Conservation (phyloP, 2,797 vertebrate genomes). For the Ceryle rudis region DNA sequence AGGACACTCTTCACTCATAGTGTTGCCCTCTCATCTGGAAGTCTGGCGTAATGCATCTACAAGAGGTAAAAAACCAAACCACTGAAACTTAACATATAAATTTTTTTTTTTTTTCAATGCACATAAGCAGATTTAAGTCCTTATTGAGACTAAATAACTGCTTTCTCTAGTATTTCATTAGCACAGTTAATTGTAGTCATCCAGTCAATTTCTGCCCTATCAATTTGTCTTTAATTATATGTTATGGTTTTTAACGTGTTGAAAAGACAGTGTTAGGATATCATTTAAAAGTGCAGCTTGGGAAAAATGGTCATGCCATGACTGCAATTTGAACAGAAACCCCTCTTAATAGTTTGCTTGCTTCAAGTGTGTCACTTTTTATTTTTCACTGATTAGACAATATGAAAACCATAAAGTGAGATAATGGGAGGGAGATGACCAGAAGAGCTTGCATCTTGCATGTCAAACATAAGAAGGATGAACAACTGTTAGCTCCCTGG, state of each 20-base stretch:
- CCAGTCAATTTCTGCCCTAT: neutral
- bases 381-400: neutral
- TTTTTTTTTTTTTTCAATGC: neutral
- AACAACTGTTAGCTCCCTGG: neutral
- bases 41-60: slow-evolving; percentile 11
- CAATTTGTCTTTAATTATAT: neutral
- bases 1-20: slow-evolving; percentile 61
- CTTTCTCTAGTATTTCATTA: neutral
- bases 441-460: neutral
- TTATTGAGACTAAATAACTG: neutral
- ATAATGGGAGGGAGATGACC: neutral
- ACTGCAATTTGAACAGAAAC: neutral
- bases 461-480: neutral
- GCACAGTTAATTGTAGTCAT: neutral
- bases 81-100: neutral
- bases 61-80: neutral
- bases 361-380: neutral
- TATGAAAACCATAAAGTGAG: neutral
- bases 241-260: neutral
- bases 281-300: neutral
- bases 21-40: slow-evolving; percentile 55
- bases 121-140: neutral
- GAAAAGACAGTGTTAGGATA: neutral
- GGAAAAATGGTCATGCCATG: fast-evolving
- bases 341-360: neutral